phyloP scores from a whole-genome alignment of 2,888 invertebrate species.

The Allolobophora icterica region DNA sequence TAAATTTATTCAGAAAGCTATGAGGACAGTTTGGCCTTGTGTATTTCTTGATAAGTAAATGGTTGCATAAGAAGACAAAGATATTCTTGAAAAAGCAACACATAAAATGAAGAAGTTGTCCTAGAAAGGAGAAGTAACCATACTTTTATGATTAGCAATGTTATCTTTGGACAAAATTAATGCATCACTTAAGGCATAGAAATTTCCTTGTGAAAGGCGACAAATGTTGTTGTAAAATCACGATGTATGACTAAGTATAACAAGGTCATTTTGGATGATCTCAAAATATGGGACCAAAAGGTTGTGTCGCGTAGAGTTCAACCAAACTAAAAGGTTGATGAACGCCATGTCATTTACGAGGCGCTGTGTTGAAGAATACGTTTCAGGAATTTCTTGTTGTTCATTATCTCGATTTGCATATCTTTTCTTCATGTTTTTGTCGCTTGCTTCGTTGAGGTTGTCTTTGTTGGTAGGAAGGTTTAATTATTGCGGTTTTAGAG shows the following conservation, averaged over 20 bases:
- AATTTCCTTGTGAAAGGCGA: neutral
- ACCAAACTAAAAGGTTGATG: neutral
- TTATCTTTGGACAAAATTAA: neutral
- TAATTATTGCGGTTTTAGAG: neutral
- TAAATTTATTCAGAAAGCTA: neutral
- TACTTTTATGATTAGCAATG: neutral
- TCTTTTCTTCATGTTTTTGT: constrained; percentile 17
- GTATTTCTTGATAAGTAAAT: neutral
- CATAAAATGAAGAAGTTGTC: neutral
- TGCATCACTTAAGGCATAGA: neutral
- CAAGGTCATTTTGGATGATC: neutral
- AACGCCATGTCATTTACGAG: neutral
- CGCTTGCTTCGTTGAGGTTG: neutral
- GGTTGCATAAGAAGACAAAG: neutral
- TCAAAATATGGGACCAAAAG: constrained; percentile 8
- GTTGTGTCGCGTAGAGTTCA: neutral
- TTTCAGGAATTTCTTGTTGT: constrained; percentile 17
- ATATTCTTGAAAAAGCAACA: neutral
- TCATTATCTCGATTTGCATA: constrained; percentile 11
- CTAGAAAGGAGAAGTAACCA: neutral
- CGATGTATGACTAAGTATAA: neutral
- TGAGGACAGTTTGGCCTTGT: neutral
- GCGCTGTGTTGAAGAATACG: neutral
- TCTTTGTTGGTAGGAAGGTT: neutral
- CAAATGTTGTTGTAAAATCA: neutral